Evolutionary conservation across 2,888 invertebrate genomes (phyloP).

Genomic region (Homarus gammarus): DNA sequence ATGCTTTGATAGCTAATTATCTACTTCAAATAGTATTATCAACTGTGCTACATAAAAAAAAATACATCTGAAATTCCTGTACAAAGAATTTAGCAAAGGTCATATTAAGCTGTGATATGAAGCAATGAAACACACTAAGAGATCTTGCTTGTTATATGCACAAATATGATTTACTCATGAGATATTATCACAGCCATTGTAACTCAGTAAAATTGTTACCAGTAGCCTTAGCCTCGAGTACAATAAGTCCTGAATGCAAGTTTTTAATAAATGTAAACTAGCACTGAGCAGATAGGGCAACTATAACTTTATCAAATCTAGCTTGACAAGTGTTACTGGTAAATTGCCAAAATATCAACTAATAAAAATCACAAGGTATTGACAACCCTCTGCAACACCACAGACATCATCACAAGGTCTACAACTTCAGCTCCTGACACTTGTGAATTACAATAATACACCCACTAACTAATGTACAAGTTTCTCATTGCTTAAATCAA

Average conservation of each 20-base stretch:
- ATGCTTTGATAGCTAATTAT: slow-evolving; percentile 3
- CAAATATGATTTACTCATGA: slow-evolving; percentile 32
- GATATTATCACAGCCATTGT: slow-evolving; percentile 53
- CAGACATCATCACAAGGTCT: background rate
- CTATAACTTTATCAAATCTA: slow-evolving; percentile 17
- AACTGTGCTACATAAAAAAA: background rate
- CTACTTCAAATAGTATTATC: background rate
- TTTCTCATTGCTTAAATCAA: background rate
- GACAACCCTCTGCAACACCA: slow-evolving; percentile 18
- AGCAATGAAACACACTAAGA: slow-evolving; percentile 2
- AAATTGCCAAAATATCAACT: slow-evolving; percentile 21
- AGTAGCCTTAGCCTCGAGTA: slow-evolving; percentile 27
- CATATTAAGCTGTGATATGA: slow-evolving; percentile 1
- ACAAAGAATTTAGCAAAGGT: slow-evolving; percentile 3
- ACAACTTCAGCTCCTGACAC: background rate
- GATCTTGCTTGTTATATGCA: slow-evolving; percentile 20
- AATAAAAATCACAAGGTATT: slow-evolving; percentile 28
- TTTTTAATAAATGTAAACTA: background rate
- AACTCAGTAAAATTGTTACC: slow-evolving; percentile 43
- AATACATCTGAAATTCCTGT: background rate
- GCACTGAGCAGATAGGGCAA: slow-evolving; percentile 24
- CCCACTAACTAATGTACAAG: background rate
- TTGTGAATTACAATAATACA: slow-evolving; percentile 2
- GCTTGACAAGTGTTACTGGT: slow-evolving; percentile 10
- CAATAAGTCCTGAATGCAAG: background rate